A percentile compares a stretch with the other conserved stretches of the same genome.
phyloP scores from a whole-genome alignment of 2,113 vertebrate genomes.

The Saiga tatarica region DNA sequence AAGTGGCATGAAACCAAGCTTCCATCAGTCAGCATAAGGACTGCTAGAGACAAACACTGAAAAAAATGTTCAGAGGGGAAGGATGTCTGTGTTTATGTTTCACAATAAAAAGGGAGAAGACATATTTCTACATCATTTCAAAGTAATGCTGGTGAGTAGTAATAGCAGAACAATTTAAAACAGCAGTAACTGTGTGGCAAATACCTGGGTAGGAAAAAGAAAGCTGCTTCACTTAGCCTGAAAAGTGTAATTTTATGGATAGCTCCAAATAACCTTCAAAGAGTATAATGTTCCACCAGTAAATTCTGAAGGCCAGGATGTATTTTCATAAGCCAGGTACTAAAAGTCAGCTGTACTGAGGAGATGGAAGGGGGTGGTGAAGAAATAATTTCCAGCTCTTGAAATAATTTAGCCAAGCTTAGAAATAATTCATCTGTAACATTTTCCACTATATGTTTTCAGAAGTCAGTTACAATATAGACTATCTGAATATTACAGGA shows the following conservation, averaged over 20 bases:
- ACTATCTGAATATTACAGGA: background rate
- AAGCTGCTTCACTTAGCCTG: background rate
- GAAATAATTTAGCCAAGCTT: background rate
- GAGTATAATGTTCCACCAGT: background rate
- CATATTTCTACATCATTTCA: background rate
- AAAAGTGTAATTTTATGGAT: background rate
- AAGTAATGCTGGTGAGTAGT: background rate
- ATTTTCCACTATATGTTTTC: background rate
- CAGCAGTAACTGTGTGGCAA: background rate
- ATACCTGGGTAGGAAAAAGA: background rate
- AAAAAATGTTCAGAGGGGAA: background rate
- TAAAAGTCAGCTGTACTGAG: background rate
- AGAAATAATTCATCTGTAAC: background rate
- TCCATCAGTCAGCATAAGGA: background rate
- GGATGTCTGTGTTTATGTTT: background rate
- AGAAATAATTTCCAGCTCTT: conserved; percentile 22
- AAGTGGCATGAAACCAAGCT: background rate
- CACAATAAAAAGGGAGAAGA: background rate
- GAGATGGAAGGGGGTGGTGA: background rate
- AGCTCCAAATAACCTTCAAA: conserved; percentile 4
- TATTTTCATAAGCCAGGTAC: conserved; percentile 10
- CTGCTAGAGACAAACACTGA: background rate
- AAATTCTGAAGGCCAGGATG: background rate
- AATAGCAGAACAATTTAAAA: background rate
- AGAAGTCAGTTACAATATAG: background rate